Conservation (phyloP, 23 tunicate species). For the Oikopleura vanhoeffeni region DNA sequence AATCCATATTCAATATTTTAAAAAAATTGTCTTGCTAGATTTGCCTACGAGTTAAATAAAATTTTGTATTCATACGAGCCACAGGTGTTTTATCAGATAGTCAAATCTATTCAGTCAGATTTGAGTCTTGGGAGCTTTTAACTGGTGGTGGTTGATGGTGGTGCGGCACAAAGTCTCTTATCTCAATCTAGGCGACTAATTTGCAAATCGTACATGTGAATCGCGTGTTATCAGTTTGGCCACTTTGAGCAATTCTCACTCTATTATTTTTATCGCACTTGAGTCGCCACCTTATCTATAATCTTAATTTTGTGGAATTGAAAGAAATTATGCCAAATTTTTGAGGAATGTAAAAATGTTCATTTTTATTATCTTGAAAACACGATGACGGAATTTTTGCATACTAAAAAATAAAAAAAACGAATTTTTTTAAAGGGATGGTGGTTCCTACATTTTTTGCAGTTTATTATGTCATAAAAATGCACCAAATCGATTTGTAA, state of each 20-base stretch:
- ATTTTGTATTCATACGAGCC: too few species aligned
- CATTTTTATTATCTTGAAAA: neutral
- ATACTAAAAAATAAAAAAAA: too few species aligned
- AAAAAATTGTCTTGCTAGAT: too few species aligned
- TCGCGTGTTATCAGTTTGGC: neutral
- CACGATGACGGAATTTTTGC: neutral
- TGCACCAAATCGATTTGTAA: too few species aligned
- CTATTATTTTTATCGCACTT: neutral
- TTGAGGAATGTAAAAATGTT: neutral
- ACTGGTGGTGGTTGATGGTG: neutral
- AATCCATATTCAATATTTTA: too few species aligned
- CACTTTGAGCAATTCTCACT: neutral
- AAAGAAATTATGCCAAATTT: too few species aligned
- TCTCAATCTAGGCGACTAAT: constrained; percentile 3
- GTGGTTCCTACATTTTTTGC: too few species aligned
- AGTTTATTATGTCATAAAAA: too few species aligned
- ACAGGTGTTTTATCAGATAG: constrained; percentile 16
- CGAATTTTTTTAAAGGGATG: too few species aligned
- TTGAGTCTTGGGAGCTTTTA: neutral
- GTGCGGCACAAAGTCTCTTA: neutral
- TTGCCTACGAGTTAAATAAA: too few species aligned
- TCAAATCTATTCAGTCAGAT: neutral
- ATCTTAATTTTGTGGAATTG: too few species aligned
- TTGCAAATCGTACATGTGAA: constrained; percentile 2
- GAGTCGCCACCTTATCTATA: neutral